phyloP scores from a whole-genome alignment of 2,797 vertebrate species.

The Jordanella pulchra region DNA sequence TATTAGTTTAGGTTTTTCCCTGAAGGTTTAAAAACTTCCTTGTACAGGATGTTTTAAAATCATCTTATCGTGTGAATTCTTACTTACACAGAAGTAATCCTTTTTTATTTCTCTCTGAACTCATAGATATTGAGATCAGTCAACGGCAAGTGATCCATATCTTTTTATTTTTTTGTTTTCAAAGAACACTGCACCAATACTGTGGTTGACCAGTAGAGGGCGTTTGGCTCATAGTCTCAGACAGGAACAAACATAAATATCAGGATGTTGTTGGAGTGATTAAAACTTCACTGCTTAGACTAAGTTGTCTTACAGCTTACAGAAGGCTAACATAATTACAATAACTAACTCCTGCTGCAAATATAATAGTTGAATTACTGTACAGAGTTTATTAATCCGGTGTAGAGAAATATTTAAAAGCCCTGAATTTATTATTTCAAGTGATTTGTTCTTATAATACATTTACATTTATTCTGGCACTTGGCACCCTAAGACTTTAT shows the following conservation, averaged over 20 bases:
- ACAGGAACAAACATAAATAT: not conserved
- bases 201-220: slow-evolving; percentile 58
- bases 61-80: not conserved
- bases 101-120: not conserved
- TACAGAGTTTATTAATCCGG: not conserved
- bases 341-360: not conserved
- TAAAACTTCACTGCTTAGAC: not conserved
- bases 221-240: slow-evolving; percentile 16
- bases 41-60: not conserved
- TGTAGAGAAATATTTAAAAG: not conserved
- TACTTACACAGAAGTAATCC: not conserved
- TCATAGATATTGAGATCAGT: not conserved
- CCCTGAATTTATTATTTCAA: not conserved
- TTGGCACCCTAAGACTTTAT: not conserved
- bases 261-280: not conserved
- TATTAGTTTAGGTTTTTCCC: not conserved
- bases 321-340: not conserved
- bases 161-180: not conserved
- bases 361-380: not conserved
- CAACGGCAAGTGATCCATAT: not conserved
- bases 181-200: slow-evolving; percentile 4
- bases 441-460: not conserved
- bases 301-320: not conserved
- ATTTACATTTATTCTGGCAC: not conserved
- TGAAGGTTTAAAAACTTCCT: not conserved